Evolutionary conservation across 2,113 vertebrate species (phyloP).

Genomic region (Dendropsophus ebraccatus): DNA sequence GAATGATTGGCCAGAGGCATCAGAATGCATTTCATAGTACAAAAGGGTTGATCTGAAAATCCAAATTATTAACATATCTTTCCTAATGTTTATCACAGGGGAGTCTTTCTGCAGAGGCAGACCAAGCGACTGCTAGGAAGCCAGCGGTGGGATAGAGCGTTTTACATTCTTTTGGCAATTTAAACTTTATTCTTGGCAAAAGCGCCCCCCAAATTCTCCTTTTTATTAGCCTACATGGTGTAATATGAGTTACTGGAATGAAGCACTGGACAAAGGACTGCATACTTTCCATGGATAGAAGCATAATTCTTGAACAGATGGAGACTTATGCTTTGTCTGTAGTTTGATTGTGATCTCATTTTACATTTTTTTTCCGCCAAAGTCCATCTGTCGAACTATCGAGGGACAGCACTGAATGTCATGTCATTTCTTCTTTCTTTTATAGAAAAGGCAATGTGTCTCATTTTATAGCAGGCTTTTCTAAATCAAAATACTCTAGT

Average conservation of each 20-base stretch:
- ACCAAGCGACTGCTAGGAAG: background rate
- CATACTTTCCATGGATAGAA: slow-evolving; percentile 17
- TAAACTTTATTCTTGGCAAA: slow-evolving; percentile 4
- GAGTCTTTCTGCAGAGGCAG: background rate
- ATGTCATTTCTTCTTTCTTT: slow-evolving; percentile 1
- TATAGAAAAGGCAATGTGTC: background rate
- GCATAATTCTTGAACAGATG: background rate
- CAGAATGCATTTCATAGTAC: too few species aligned
- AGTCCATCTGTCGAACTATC: slow-evolving; percentile 17
- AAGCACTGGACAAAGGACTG: background rate
- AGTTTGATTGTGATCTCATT: slow-evolving; percentile 26
- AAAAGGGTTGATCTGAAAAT: too few species aligned
- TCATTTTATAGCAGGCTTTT: background rate
- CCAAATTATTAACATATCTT: too few species aligned
- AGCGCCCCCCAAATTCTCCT: background rate
- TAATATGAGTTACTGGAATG: background rate
- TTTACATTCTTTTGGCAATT: slow-evolving; percentile 1
- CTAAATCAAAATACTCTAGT: background rate
- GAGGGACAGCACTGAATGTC: background rate
- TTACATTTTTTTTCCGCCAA: slow-evolving; percentile 21
- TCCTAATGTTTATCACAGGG: too few species aligned
- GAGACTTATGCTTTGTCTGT: slow-evolving; percentile 25
- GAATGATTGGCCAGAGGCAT: too few species aligned
- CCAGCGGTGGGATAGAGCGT: background rate
- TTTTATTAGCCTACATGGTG: slow-evolving; percentile 7